These are phyloP conservation scores for Yponomeuta sedellus DNA, from an alignment of 2,888 invertebrate genomes.

Conservation along the genomic window DNA sequence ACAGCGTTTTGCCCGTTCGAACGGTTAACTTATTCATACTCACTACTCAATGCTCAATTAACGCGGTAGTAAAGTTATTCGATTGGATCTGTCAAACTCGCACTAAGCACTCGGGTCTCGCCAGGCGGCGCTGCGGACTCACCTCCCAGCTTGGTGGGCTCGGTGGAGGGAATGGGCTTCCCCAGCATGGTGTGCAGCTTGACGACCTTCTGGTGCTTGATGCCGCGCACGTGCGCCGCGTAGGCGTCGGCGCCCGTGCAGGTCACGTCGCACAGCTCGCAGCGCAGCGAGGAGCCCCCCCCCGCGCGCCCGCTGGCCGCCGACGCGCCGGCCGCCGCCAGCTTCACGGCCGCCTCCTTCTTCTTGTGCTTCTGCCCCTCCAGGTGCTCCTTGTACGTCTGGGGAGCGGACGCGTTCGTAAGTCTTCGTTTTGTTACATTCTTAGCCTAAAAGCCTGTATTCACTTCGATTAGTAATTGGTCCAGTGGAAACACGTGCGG, in stretches of 20 bases:
- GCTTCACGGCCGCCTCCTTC: constrained; percentile 88
- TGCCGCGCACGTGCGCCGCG: constrained; percentile 97
- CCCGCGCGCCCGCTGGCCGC: constrained; percentile 58
- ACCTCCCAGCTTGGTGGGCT: constrained; percentile 88
- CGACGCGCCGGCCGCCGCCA: constrained; percentile 78
- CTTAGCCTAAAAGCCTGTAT: no score
- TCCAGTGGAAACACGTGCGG: no score
- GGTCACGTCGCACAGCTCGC: constrained; percentile 98
- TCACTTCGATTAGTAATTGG: no score
- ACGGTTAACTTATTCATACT: no score
- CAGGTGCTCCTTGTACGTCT: constrained; percentile 88
- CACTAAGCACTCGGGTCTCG: no score
- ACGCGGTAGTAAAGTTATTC: no score
- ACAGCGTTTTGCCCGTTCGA: no score
- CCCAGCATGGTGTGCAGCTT: constrained; percentile 97
- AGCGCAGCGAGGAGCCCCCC: constrained; percentile 81
- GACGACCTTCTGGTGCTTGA: constrained; percentile 98
- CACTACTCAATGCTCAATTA: no score
- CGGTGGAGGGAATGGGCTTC: constrained; percentile 97
- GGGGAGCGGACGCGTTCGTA: background rate
- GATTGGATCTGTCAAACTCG: no score
- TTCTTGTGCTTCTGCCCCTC: constrained; percentile 99
- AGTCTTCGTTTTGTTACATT: no score
- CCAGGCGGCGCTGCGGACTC: constrained; percentile 15
- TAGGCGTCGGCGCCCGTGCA: constrained; percentile 99